phyloP scores from a whole-genome alignment of 2,113 vertebrate genomes.

The Eulemur rufifrons region DNA sequence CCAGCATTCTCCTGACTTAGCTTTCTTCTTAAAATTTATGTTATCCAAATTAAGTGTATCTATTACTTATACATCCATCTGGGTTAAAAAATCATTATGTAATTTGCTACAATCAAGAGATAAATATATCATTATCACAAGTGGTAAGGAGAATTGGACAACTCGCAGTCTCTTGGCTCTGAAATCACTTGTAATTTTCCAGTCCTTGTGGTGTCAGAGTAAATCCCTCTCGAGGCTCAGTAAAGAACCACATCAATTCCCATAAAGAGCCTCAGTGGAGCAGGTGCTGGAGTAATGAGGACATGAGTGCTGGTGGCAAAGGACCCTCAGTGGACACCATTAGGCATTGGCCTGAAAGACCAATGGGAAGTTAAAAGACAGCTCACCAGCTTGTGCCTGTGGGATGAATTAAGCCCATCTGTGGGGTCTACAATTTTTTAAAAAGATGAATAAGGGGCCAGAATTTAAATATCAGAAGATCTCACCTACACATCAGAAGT shows the following conservation, averaged over 20 bases:
- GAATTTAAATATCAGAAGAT: neutral
- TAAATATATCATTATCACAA: neutral
- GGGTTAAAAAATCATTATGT: neutral
- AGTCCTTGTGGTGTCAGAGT: neutral
- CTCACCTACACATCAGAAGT: neutral
- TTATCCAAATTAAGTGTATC: neutral
- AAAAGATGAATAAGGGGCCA: neutral
- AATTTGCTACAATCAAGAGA: neutral
- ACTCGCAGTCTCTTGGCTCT: neutral
- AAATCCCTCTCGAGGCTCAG: neutral
- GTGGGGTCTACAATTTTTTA: neutral
- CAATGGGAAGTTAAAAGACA: neutral
- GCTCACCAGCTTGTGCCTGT: neutral
- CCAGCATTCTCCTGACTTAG: neutral
- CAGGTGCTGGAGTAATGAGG: too few species aligned
- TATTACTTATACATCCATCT: neutral
- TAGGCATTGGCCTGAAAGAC: neutral
- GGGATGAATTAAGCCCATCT: neutral
- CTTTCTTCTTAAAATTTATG: neutral
- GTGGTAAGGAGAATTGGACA: neutral
- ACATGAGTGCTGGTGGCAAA: fast-evolving
- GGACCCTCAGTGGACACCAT: neutral
- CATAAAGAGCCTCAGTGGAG: neutral
- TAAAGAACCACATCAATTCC: neutral
- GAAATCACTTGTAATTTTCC: neutral